Evolutionary conservation across 2,797 vertebrate species (phyloP).

Genomic region (Sebastes minor): DNA sequence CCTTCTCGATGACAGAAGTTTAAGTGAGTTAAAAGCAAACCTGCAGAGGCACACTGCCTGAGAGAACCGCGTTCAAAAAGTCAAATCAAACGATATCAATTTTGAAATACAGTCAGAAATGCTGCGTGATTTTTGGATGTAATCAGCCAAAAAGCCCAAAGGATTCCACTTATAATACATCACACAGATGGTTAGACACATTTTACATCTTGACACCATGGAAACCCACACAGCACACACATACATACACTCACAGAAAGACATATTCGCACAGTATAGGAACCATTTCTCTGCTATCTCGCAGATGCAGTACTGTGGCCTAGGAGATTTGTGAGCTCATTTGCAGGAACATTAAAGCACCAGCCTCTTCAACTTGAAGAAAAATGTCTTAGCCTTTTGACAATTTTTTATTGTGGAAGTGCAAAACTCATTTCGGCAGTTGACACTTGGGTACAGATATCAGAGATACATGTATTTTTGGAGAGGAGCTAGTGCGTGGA

Average conservation of each 20-base stretch:
- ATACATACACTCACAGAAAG: not conserved
- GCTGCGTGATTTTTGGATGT: constrained; percentile 30
- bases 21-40: constrained; percentile 67
- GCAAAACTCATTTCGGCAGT: constrained; percentile 76
- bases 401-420: constrained; percentile 74
- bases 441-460: constrained; percentile 79
- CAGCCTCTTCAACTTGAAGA: constrained; percentile 60
- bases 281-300: constrained; percentile 56
- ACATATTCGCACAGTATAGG: constrained; percentile 15
- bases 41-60: constrained; percentile 36
- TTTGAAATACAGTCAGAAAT: constrained; percentile 56
- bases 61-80: constrained; percentile 45
- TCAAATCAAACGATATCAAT: constrained; percentile 53
- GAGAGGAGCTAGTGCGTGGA: constrained; percentile 46
- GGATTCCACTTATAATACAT: constrained; percentile 46
- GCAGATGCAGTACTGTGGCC: constrained; percentile 59
- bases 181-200: constrained; percentile 42
- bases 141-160: constrained; percentile 36
- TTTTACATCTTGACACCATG: constrained; percentile 1
- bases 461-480: constrained; percentile 71
- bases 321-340: constrained; percentile 81
- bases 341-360: constrained; percentile 79
- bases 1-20: constrained; percentile 57
- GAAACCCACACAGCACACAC: not conserved
- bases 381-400: constrained; percentile 60